These are phyloP conservation scores for Griposia aprilina DNA, from an alignment of 2,888 invertebrate species.

Conservation along the genomic window DNA sequence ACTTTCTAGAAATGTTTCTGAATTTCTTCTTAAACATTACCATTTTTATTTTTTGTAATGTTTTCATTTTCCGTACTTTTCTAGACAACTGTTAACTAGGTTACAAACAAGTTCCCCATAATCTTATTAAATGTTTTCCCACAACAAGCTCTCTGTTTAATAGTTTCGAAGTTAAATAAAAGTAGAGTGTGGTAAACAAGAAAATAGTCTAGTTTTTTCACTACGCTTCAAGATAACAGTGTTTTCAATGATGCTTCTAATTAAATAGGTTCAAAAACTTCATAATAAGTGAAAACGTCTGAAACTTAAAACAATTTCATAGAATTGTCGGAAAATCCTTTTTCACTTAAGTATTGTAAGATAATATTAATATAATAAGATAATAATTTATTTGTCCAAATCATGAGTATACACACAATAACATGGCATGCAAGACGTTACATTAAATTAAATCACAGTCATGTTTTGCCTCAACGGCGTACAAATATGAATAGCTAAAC, in stretches of 20 bases:
- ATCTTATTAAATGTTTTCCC: constrained; percentile 53
- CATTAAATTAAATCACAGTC: too few relatives aligned
- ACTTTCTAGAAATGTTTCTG: background rate
- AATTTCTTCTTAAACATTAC: constrained; percentile 4
- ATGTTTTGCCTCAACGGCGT: too few relatives aligned
- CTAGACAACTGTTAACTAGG: constrained; percentile 52
- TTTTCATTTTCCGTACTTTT: constrained; percentile 1
- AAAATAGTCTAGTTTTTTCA: constrained; percentile 28
- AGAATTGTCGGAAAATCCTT: background rate
- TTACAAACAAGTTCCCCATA: constrained; percentile 50
- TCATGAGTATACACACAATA: too few relatives aligned
- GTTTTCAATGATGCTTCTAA: background rate
- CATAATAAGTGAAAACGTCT: background rate
- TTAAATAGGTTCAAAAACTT: background rate
- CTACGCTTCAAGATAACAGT: background rate
- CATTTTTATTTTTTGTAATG: constrained; percentile 16
- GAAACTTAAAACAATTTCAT: background rate
- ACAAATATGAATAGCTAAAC: too few relatives aligned
- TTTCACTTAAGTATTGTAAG: background rate
- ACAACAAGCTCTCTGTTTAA: constrained; percentile 42
- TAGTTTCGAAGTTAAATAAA: constrained; percentile 48
- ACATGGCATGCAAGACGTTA: too few relatives aligned
- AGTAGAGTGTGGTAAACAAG: constrained; percentile 41
- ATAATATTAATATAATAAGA: too few relatives aligned
- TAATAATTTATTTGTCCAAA: too few relatives aligned